A percentile compares a stretch with the other conserved stretches of the same genome.
These are phyloP conservation scores for Hippotragus niger DNA, from an alignment of 2,113 vertebrate genomes.

Conservation along the genomic window DNA sequence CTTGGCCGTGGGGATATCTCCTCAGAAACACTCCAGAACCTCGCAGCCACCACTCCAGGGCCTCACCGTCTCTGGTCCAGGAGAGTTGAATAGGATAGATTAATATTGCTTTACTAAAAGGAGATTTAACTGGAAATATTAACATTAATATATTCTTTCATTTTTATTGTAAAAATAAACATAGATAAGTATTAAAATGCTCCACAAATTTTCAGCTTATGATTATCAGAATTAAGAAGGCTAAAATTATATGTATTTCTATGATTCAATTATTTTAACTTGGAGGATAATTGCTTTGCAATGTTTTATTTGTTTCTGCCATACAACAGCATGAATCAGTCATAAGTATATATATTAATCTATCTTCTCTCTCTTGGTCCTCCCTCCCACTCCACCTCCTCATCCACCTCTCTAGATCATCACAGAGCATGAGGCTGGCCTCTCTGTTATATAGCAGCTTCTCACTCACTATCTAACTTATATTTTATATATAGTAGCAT, in stretches of 20 bases:
- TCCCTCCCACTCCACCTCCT: not conserved
- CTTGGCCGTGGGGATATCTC: too few relatives aligned
- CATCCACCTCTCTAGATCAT: not conserved
- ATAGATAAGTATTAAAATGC: not conserved
- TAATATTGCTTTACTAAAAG: not conserved
- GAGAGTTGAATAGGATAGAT: not conserved
- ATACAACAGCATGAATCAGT: not conserved
- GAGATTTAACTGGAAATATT: not conserved
- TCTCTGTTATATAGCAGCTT: not conserved
- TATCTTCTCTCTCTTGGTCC: not conserved
- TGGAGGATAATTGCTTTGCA: not conserved
- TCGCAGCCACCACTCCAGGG: too few relatives aligned
- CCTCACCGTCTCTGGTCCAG: too few relatives aligned
- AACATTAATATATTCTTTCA: not conserved
- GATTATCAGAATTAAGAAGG: not conserved
- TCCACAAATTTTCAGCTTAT: not conserved
- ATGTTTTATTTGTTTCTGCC: not conserved
- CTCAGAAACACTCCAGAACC: accelerated
- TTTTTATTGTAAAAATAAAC: not conserved
- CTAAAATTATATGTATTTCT: not conserved
- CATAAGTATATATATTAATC: not conserved
- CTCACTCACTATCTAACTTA: not conserved
- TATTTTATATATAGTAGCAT: not conserved
- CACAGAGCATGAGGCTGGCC: not conserved
- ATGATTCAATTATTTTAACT: not conserved